Conservation (phyloP, 2,888 invertebrate genomes). For the Drosophila affinis region DNA sequence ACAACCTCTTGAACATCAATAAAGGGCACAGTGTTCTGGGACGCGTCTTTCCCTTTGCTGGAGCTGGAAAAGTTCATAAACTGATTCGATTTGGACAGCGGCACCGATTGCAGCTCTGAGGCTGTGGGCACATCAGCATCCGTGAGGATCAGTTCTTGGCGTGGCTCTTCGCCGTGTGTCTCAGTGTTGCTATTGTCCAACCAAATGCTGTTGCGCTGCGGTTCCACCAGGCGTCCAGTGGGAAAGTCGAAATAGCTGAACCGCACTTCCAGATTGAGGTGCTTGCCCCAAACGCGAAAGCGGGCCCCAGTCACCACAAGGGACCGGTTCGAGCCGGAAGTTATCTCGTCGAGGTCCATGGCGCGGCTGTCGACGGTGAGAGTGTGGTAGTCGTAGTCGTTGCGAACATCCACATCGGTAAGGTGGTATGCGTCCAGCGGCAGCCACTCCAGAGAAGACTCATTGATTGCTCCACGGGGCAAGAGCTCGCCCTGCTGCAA, state of each 20-base stretch:
- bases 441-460: slow-evolving; percentile 87
- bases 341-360: slow-evolving; percentile 91
- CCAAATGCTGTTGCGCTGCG: slow-evolving; percentile 88
- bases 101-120: slow-evolving; percentile 84
- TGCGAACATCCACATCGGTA: slow-evolving; percentile 85
- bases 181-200: slow-evolving; percentile 93
- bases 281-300: slow-evolving; percentile 90
- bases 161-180: slow-evolving; percentile 84
- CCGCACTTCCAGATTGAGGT: slow-evolving; percentile 92
- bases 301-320: slow-evolving; percentile 89
- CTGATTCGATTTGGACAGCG: slow-evolving; percentile 88
- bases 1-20: slow-evolving; percentile 90
- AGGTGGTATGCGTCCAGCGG: slow-evolving; percentile 87
- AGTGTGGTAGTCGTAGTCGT: slow-evolving; percentile 90
- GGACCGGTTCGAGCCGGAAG: slow-evolving; percentile 85
- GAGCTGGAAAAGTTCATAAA: slow-evolving; percentile 89
- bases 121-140: slow-evolving; percentile 88
- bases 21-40: slow-evolving; percentile 92
- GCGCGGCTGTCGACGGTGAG: slow-evolving; percentile 90
- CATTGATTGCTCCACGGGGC: slow-evolving; percentile 87
- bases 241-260: slow-evolving; percentile 91
- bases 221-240: slow-evolving; percentile 87
- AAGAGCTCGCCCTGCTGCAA: slow-evolving; percentile 89
- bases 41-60: slow-evolving; percentile 89
- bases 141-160: slow-evolving; percentile 85